Base-by-base conservation (phyloP, 2,113 vertebrate genomes). In the Apistogramma diplotaenia region DNA sequence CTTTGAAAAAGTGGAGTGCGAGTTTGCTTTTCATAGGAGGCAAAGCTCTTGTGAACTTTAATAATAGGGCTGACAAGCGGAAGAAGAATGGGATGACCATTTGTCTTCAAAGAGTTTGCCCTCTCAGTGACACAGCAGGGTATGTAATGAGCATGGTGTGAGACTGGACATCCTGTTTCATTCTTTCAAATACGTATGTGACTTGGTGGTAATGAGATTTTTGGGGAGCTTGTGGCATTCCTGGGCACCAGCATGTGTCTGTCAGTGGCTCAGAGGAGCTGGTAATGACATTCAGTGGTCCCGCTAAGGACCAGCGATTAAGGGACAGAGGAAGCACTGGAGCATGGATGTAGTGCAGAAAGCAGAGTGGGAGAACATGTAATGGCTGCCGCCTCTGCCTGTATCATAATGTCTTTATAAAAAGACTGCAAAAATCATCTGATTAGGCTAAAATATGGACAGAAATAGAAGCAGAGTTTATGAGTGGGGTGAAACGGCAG, bases 161-260 rank as follows among this genome's bases (percentile, higher is more conserved):
- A 86, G 77, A 74, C 73, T 84, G 85, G 86, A 89, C 86, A 81
- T 89, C 77, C 51, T 13, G 75, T 79, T 85, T 84, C 72, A 79
- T 84, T 79, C 62, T 85, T 37, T 82, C 62, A 58, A 74, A 87
- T 81, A 70, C 11, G 6, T 70, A 79, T 85, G 80, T 89, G 89
- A 88, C 78, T 89, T 15, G 1, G 71, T 35, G 76, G 60, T 91
- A 92, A 93, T 93, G 89, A 90, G 85, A 92, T 91, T 91, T 91
- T 86, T 78, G n/a, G 27, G 25, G 16, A 54, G 59, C 51, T 43
- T 1, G 4, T 87, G 86, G 87, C 83, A 89, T 85, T 89, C 80
- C 54, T 46, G 55, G 31, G 78, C 35, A 87, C 84, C 90, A 86
- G 91, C 87, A 85, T 87, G 91, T 84, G 85, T 86, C 84, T 80